Conservation (phyloP, 2,113 vertebrate genomes). For the Hippocampus abdominalis region DNA sequence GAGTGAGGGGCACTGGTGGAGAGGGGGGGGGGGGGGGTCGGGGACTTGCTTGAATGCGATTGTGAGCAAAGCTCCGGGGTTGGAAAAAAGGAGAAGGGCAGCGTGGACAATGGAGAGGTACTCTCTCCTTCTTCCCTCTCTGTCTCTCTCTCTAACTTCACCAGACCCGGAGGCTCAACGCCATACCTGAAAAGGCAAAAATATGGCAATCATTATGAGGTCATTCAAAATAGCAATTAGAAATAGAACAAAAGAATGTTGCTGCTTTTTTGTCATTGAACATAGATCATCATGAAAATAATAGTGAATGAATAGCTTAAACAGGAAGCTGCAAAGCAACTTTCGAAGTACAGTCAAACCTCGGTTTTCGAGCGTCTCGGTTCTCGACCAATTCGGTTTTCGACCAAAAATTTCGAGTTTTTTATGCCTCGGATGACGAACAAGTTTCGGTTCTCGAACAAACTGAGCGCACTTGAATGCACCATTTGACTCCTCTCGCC, state of each 20-base stretch:
- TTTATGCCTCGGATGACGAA: no score
- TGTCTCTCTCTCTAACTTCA: slow-evolving; percentile 93
- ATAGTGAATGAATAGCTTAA: neutral
- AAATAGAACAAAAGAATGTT: neutral
- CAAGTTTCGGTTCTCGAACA: no score
- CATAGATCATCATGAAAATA: neutral
- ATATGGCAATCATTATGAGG: neutral
- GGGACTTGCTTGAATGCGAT: slow-evolving; percentile 28
- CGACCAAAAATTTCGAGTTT: no score
- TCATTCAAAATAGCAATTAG: neutral
- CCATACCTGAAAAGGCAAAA: slow-evolving; percentile 78
- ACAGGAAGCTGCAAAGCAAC: neutral
- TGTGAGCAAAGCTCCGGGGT: slow-evolving; percentile 39
- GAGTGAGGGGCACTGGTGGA: slow-evolving; percentile 42
- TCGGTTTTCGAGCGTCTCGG: no score
- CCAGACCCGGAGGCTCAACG: slow-evolving; percentile 89
- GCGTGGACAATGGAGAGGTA: slow-evolving; percentile 74
- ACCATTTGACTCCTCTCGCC: no score
- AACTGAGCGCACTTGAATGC: no score
- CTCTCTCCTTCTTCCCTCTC: slow-evolving; percentile 86
- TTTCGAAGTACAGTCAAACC: no score
- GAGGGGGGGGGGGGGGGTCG: slow-evolving; percentile 27
- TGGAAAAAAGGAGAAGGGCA: slow-evolving; percentile 46
- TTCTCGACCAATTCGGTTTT: no score
- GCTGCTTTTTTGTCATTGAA: neutral